Percentiles rank a stretch among this genome's conserved stretches.
Conservation (phyloP, 2,888 invertebrate species). For the Drosophila acutilabella region DNA sequence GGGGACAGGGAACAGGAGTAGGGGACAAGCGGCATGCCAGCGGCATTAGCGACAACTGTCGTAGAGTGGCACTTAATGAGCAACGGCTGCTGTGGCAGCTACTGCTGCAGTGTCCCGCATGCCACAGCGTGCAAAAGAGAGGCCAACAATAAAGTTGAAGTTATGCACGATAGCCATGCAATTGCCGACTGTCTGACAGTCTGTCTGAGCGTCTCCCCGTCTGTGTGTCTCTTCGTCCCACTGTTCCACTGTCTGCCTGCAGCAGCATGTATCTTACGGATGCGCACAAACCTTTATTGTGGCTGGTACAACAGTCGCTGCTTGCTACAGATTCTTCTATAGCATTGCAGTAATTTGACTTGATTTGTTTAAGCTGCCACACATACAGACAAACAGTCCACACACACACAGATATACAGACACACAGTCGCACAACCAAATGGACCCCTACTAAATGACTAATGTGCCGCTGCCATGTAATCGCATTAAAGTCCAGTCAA, state of each 20-base stretch:
- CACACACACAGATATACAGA: constrained; percentile 11
- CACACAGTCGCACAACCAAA: constrained; percentile 24
- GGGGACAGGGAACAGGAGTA: neutral
- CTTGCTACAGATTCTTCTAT: constrained; percentile 73
- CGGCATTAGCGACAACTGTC: constrained; percentile 79
- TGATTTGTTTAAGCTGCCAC: constrained; percentile 77
- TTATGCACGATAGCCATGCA: constrained; percentile 79
- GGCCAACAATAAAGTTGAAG: constrained; percentile 69
- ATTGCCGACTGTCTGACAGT: constrained; percentile 48
- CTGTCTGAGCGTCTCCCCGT: constrained; percentile 17
- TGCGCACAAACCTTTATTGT: constrained; percentile 70
- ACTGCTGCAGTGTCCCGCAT: constrained; percentile 69
- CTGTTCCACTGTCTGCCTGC: constrained; percentile 34
- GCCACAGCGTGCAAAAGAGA: constrained; percentile 62
- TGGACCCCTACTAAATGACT: constrained; percentile 69
- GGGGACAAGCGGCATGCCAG: constrained; percentile 50
- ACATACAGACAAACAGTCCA: constrained; percentile 43
- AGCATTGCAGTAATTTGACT: constrained; percentile 77
- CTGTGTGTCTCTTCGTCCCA: constrained; percentile 1
- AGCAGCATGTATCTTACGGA: constrained; percentile 70
- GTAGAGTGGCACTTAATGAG: constrained; percentile 80
- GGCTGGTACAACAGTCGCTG: constrained; percentile 69
- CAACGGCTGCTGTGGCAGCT: constrained; percentile 65
- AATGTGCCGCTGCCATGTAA: constrained; percentile 78
- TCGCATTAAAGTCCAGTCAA: constrained; percentile 71